Evolutionary conservation across 2,888 invertebrate species (phyloP).

Genomic region (Drosophila maculinotata): DNA sequence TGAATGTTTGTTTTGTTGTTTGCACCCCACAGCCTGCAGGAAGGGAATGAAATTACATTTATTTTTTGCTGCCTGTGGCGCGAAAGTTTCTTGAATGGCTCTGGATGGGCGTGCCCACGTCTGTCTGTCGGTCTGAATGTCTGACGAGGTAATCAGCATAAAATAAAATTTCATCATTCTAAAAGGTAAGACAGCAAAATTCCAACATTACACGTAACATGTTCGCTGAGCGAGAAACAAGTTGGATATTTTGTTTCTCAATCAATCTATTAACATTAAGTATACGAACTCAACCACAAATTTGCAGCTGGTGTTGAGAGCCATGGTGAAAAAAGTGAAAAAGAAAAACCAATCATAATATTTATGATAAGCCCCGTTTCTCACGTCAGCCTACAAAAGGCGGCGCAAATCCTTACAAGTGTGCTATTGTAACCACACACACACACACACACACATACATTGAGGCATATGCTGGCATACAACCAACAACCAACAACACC

Average conservation of each 20-base stretch:
- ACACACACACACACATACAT: conserved; percentile 10
- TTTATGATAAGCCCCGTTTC: conserved; percentile 68
- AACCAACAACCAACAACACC: background rate
- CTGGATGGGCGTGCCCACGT: background rate
- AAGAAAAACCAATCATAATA: conserved; percentile 65
- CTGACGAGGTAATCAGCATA: conserved; percentile 71
- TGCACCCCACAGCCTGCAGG: background rate
- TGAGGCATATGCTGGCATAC: conserved; percentile 16
- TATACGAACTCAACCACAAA: background rate
- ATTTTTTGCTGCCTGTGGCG: conserved; percentile 36
- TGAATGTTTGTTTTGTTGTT: conserved; percentile 21
- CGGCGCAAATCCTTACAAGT: conserved; percentile 71
- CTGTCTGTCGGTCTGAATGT: conserved; percentile 24
- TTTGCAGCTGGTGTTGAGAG: background rate
- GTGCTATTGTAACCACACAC: conserved; percentile 16
- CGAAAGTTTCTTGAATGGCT: conserved; percentile 12
- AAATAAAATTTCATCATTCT: conserved; percentile 66
- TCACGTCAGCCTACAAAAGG: conserved; percentile 54
- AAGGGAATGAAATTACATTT: conserved; percentile 70
- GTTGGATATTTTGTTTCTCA: background rate
- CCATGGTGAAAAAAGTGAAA: conserved; percentile 3
- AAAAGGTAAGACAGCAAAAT: conserved; percentile 17
- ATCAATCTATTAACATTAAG: background rate
- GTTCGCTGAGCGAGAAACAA: background rate
- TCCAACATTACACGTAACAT: background rate